Evolutionary conservation across 2,888 invertebrate genomes (phyloP).

Genomic region (Drosophila diplacantha): DNA sequence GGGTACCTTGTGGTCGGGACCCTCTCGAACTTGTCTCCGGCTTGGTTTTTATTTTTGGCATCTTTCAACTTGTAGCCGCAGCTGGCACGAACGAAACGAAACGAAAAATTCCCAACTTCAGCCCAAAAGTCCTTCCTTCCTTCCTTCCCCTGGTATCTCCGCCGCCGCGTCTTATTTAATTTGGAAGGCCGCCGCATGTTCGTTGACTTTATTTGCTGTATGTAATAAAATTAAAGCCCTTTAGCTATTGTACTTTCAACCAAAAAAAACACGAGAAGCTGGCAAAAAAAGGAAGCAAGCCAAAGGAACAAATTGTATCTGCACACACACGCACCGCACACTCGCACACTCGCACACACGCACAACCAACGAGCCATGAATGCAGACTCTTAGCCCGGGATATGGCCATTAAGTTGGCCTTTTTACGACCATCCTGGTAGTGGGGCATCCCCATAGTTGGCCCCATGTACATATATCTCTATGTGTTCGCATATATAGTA

Average conservation of each 20-base stretch:
- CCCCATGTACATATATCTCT: neutral
- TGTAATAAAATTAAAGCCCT: slow-evolving; percentile 73
- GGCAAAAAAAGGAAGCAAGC: slow-evolving; percentile 17
- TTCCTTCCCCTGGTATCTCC: neutral
- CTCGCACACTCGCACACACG: slow-evolving; percentile 8
- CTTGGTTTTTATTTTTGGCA: slow-evolving; percentile 36
- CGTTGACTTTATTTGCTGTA: slow-evolving; percentile 71
- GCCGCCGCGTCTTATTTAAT: slow-evolving; percentile 61
- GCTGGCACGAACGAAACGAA: slow-evolving; percentile 49
- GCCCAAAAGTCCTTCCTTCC: neutral
- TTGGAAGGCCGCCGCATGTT: slow-evolving; percentile 61
- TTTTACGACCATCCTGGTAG: slow-evolving; percentile 60
- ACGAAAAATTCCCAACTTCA: slow-evolving; percentile 46
- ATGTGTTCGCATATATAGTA: slow-evolving; percentile 1
- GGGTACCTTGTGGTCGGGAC: neutral
- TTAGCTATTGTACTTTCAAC: slow-evolving; percentile 68
- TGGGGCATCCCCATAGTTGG: slow-evolving; percentile 30
- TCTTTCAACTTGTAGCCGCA: slow-evolving; percentile 66
- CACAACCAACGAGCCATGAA: slow-evolving; percentile 66
- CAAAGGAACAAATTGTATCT: slow-evolving; percentile 58
- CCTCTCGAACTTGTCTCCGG: neutral
- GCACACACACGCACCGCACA: slow-evolving; percentile 13
- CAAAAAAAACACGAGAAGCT: neutral
- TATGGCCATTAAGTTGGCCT: slow-evolving; percentile 71
- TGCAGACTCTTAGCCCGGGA: slow-evolving; percentile 68